Conservation (phyloP, 2,113 vertebrate species). For the Panthera uncia region DNA sequence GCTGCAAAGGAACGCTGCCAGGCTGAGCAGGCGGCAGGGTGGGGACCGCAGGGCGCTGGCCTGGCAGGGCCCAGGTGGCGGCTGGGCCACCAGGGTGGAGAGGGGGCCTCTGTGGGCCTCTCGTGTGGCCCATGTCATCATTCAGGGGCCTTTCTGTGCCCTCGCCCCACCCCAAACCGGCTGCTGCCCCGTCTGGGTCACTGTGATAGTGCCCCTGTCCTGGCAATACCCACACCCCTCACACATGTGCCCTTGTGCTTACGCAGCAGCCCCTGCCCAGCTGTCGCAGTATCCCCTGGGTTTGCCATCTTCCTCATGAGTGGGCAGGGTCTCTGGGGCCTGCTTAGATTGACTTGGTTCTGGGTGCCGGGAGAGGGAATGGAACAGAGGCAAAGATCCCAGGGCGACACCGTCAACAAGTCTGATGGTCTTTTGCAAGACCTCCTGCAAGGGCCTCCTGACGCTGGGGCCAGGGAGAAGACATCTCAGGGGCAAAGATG, state of each 20-base stretch:
- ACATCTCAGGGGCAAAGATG: neutral
- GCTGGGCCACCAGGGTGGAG: neutral
- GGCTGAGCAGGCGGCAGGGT: constrained; percentile 35
- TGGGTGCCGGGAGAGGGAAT: neutral
- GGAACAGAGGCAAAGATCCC: neutral
- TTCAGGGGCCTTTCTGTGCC: neutral
- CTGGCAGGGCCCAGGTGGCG: neutral
- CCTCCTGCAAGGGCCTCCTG: neutral
- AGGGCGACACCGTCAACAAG: neutral
- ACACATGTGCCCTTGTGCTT: neutral
- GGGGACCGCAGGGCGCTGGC: neutral
- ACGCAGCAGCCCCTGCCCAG: neutral
- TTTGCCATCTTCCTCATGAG: neutral
- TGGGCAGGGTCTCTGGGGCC: neutral
- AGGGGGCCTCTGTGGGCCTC: neutral
- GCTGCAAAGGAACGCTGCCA: constrained; percentile 40
- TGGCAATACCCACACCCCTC: no score
- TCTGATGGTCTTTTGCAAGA: neutral
- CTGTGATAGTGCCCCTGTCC: neutral
- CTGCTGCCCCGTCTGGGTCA: neutral
- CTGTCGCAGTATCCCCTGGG: neutral
- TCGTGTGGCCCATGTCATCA: neutral
- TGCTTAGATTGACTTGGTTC: neutral
- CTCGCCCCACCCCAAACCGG: neutral
- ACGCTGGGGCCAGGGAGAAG: neutral